Evolutionary conservation across 2,113 vertebrate genomes (phyloP).

Genomic region (Donacobius atricapilla): DNA sequence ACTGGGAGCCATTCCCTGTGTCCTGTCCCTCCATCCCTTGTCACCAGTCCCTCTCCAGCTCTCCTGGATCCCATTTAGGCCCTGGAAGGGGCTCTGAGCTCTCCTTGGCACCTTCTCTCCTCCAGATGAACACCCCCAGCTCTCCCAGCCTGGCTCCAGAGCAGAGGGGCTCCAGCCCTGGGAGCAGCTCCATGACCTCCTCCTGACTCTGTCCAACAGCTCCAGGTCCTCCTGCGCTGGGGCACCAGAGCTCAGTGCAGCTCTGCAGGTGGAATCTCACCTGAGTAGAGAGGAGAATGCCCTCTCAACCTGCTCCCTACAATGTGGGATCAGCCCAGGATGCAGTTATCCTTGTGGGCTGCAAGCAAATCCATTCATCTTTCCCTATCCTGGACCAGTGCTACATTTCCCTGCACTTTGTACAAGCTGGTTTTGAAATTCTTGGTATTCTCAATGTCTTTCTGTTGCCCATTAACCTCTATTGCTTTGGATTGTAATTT

Average conservation of each 20-base stretch:
- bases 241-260: background rate
- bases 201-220: background rate
- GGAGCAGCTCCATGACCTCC: no score
- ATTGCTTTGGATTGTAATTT: background rate
- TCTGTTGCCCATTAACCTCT: background rate
- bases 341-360: background rate
- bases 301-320: background rate
- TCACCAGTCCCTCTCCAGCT: no score
- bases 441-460: fast-evolving
- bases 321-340: background rate
- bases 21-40: background rate
- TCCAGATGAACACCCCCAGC: no score
- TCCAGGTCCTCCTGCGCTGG: background rate
- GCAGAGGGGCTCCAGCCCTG: no score
- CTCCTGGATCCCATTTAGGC: no score
- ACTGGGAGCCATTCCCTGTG: background rate
- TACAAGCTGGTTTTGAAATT: background rate
- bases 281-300: background rate
- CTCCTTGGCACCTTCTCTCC: no score
- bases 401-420: background rate
- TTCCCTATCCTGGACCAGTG: background rate
- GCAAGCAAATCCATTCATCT: background rate
- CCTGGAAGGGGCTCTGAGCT: no score
- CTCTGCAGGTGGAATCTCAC: background rate
- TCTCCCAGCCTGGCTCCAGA: no score